Conservation (phyloP, 2,888 invertebrate species). For the Lasius platythorax region DNA sequence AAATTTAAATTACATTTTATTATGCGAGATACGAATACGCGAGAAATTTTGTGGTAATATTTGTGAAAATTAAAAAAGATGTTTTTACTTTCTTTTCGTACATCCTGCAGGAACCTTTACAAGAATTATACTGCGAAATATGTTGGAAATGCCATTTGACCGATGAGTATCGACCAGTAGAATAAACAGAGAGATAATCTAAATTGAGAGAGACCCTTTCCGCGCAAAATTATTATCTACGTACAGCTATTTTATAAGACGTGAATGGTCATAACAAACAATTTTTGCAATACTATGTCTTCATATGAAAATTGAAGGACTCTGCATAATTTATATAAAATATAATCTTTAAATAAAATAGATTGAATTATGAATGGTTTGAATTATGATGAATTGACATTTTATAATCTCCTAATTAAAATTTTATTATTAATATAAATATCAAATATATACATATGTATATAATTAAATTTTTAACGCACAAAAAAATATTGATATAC, state of each 20-base stretch:
- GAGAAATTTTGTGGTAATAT: background rate
- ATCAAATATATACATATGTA: background rate
- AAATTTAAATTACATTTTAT: background rate
- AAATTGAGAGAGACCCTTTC: background rate
- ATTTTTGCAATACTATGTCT: background rate
- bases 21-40: background rate
- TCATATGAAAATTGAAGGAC: background rate
- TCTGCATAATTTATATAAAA: background rate
- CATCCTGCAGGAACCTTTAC: background rate
- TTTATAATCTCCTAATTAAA: background rate
- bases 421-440: background rate
- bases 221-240: background rate
- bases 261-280: background rate
- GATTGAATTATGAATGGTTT: background rate
- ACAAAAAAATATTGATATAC: background rate
- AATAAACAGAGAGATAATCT: background rate
- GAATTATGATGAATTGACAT: background rate
- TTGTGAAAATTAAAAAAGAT: background rate
- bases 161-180: background rate
- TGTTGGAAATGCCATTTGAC: background rate
- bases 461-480: background rate
- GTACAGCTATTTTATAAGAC: background rate
- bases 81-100: background rate
- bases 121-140: background rate
- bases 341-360: background rate